Evolutionary conservation across 2,797 vertebrate genomes (phyloP), one percentile per base, ranked within the genome.

Genomic region (Carapus acus): DNA sequence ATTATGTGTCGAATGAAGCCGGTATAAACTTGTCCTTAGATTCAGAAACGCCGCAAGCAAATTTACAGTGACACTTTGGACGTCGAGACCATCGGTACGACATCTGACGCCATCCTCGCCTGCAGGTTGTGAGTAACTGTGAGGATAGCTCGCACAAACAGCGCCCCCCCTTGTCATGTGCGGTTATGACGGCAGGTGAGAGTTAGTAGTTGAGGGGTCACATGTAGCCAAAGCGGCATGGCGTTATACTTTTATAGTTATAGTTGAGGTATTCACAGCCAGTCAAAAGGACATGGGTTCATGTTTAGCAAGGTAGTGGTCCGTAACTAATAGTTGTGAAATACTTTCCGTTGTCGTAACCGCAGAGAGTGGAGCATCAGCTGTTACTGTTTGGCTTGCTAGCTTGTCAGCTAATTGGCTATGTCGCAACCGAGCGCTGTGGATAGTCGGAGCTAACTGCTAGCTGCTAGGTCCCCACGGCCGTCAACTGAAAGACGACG

Each of bases 171-270:
- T 73, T 6, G 74, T n/a, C 0, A 24, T 0, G 0, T 2, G n/a
- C n/a, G 20, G 1, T 2, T 31, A 70, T 2, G 52, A 43, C 1
- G 31, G 50, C 69, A 55, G 67, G 67, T 76, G 64, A 78, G 49
- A 59, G 74, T 76, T 49, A 54, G 44, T 64, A 80, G 80, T 83
- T 80, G 67, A 83, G 64, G 73, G 81, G 68, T 83, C 62, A 58
- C 9, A n/a, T 22, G 49, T 71, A 65, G 77, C 74, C 13, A 14
- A 39, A 19, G 50, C 6, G 41, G 34, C 11, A 33, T 46, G 65
- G 47, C 31, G 42, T 49, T 62, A 51, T n/a, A 49, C 16, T 43
- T 63, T 49, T 44, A 43, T 43, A 38, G 48, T 20, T 47, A 4
- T 13, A 29, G 22, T 40, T 13, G 27, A 54, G 7, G 3, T 8